These are phyloP conservation scores for Parotocinclus haroldoi DNA, from an alignment of 2,797 vertebrate genomes.

Conservation along the genomic window DNA sequence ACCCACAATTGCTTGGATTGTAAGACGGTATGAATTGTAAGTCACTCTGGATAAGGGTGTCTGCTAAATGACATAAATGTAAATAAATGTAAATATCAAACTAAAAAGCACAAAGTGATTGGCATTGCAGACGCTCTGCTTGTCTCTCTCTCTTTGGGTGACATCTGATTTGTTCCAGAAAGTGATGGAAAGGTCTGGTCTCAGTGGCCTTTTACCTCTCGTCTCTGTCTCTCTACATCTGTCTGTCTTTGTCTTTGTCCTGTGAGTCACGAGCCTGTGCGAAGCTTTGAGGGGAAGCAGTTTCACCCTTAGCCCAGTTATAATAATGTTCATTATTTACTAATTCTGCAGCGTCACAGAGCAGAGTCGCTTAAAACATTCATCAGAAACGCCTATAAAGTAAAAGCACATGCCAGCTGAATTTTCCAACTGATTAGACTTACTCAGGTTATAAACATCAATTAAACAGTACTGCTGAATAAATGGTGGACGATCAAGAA, in stretches of 20 bases:
- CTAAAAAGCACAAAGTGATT: no score
- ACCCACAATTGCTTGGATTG: no score
- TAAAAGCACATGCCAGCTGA: no score
- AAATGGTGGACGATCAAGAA: conserved; percentile 13
- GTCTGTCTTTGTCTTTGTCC: conserved; percentile 14
- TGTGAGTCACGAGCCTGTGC: conserved; percentile 36
- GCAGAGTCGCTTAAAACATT: not conserved
- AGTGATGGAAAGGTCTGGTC: conserved; percentile 18
- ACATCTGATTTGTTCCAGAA: conserved; percentile 23
- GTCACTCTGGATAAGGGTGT: no score
- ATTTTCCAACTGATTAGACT: not conserved
- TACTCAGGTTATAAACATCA: conserved; percentile 4
- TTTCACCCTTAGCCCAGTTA: not conserved
- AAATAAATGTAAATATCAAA: no score
- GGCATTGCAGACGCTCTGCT: no score
- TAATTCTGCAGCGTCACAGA: not conserved
- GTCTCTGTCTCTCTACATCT: conserved; percentile 19
- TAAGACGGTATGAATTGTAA: no score
- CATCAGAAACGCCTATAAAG: not conserved
- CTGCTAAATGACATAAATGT: no score
- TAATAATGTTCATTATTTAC: conserved; percentile 8
- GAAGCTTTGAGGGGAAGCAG: conserved; percentile 25
- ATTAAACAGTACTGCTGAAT: conserved; percentile 8
- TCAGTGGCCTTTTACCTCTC: conserved; percentile 11
- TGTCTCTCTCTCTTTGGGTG: no score